A percentile compares a stretch with the other conserved stretches of the same genome.
These are phyloP conservation scores for Xestia sexstrigata DNA, from an alignment of 2,888 invertebrate species.

Conservation along the genomic window DNA sequence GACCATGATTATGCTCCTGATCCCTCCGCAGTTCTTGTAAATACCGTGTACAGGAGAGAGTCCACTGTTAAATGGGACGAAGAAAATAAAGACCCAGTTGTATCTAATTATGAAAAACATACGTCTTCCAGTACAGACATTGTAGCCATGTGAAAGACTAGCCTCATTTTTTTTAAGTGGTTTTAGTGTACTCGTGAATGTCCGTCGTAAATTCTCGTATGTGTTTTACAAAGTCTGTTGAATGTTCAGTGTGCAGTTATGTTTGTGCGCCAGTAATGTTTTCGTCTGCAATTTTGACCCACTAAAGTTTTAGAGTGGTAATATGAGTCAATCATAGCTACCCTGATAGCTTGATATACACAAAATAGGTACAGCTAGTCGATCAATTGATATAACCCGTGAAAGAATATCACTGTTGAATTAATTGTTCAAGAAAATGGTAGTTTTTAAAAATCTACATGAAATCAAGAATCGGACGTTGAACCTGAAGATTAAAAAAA, in stretches of 20 bases:
- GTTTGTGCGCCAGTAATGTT: constrained; percentile 32
- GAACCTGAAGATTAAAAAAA: neutral
- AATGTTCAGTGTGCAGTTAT: constrained; percentile 39
- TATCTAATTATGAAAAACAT: constrained; percentile 12
- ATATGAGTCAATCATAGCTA: constrained; percentile 2
- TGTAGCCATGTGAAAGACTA: constrained; percentile 25
- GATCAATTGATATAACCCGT: neutral
- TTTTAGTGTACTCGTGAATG: constrained; percentile 37
- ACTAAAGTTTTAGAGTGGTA: constrained; percentile 11
- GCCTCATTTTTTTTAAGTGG: constrained; percentile 41
- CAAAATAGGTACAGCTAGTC: neutral
- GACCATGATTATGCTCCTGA: neutral
- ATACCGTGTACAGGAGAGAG: neutral
- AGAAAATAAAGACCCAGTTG: neutral
- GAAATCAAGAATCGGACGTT: neutral
- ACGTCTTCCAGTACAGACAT: constrained; percentile 19
- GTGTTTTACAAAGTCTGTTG: constrained; percentile 54
- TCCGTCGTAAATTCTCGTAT: constrained; percentile 38
- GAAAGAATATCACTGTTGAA: neutral
- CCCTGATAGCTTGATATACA: neutral
- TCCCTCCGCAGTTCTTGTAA: neutral
- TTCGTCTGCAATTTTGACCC: constrained; percentile 36
- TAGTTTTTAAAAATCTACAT: neutral
- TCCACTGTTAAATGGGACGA: neutral
- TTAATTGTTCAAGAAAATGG: neutral